Evolutionary conservation across 2,888 invertebrate species (phyloP).

Genomic region (Physocephala rufipes): DNA sequence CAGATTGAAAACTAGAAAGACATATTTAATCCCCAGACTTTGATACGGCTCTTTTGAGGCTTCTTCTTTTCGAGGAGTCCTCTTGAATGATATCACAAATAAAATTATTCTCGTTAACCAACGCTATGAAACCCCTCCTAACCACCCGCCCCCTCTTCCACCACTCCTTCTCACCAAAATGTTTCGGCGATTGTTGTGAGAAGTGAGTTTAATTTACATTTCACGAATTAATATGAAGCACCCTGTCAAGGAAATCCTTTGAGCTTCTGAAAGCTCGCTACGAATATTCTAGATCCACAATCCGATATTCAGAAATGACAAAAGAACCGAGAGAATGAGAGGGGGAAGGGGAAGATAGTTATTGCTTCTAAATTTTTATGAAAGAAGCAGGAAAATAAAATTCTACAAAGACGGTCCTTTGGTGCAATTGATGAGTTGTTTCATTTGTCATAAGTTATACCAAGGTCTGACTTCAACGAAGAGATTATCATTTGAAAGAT

Average conservation of each 20-base stretch:
- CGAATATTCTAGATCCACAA: not conserved
- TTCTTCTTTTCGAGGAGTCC: not conserved
- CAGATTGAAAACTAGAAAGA: not conserved
- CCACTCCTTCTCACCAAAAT: too few relatives aligned
- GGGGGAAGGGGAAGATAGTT: too few relatives aligned
- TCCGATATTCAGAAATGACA: not conserved
- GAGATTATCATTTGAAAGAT: too few relatives aligned
- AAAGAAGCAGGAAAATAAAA: too few relatives aligned
- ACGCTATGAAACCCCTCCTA: too few relatives aligned
- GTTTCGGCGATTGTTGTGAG: not conserved
- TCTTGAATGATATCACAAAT: constrained; percentile 3
- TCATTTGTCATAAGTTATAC: too few relatives aligned
- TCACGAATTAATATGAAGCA: not conserved
- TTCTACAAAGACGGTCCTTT: too few relatives aligned
- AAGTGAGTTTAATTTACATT: constrained; percentile 3
- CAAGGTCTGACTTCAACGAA: too few relatives aligned
- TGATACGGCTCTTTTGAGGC: constrained; percentile 12
- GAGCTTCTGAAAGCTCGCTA: not conserved
- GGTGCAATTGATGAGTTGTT: too few relatives aligned
- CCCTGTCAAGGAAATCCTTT: constrained; percentile 6
- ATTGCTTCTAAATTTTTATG: too few relatives aligned
- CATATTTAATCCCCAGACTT: constrained; percentile 6
- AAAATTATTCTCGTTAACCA: not conserved
- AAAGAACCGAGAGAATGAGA: not conserved
- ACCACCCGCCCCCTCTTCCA: too few relatives aligned